These are phyloP conservation scores for Penaeus monodon DNA, from an alignment of 2,888 invertebrate species.

Conservation along the genomic window DNA sequence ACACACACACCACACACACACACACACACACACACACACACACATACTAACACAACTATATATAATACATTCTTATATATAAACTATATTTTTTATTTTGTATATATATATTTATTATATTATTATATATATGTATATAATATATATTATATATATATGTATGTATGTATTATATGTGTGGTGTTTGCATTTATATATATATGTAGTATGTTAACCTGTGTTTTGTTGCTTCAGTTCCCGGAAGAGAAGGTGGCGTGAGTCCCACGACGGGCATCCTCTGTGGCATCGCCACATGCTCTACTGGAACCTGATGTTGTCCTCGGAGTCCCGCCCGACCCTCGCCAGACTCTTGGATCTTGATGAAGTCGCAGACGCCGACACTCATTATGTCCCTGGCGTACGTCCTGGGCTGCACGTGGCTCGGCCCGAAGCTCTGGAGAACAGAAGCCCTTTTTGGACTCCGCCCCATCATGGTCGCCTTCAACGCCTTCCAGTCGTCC, in stretches of 20 bases:
- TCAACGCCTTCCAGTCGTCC: constrained; percentile 87
- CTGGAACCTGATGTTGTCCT: constrained; percentile 26
- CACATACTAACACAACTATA: too few species aligned
- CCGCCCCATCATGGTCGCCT: constrained; percentile 80
- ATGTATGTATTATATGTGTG: too few species aligned
- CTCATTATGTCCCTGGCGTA: constrained; percentile 8
- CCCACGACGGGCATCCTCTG: constrained; percentile 8
- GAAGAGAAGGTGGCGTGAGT: background rate
- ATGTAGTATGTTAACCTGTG: too few species aligned
- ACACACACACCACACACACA: too few species aligned
- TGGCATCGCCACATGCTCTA: constrained; percentile 1
- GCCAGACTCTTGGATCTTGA: constrained; percentile 24
- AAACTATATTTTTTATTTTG: too few species aligned
- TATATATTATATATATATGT: too few species aligned
- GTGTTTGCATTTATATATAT: too few species aligned
- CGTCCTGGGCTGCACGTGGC: constrained; percentile 22
- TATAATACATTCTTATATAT: too few species aligned
- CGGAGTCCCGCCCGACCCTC: constrained; percentile 17
- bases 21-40: too few species aligned
- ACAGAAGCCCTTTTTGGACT: constrained; percentile 84
- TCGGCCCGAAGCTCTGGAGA: constrained; percentile 85
- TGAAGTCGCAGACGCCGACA: constrained; percentile 19
- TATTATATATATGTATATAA: too few species aligned
- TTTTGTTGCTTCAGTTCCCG: too few species aligned
- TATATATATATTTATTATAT: too few species aligned